Base-by-base conservation (phyloP, 2,113 vertebrate species). In the Peromyscus maniculatus region DNA sequence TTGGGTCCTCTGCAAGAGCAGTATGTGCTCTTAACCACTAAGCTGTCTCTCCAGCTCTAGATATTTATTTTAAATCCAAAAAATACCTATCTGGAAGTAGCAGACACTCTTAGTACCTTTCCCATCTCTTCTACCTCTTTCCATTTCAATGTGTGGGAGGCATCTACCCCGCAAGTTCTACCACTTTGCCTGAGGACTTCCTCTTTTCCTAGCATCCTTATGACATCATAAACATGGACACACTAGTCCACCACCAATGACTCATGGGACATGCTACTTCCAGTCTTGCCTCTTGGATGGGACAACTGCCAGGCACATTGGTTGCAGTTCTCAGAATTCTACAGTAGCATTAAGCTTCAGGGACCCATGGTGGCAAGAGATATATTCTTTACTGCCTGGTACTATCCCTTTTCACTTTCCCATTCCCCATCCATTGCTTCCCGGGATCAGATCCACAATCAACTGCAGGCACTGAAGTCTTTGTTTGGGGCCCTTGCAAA, bases 401-500 rank as follows among this genome's bases (percentile, higher is more conserved):
- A 9, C 28, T 21, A 19, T 72, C 87, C 31, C 28, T 55, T 46
- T 59, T 95, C 16, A 0, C 9, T 21, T 57, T 6, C 22, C 22
- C n/a, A 62, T 15, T 55, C 49, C 21, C 84, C 33, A 79, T 5
- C 52, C 39, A 55, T 0, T 33, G 22, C 79, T 97, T 94, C 95
- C 78, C 94, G 67, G 74, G 57, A 96, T 93, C n/a, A 46, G 28
- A 83, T 95, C 69, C 79, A 80, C 97, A 92, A 80, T 52, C 87
- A 62, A 82, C 49, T 24, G 33, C 57, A 17, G 62, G 66, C 24
- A 6, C 72, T 87, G 3, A 36, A 86, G 69, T 92, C 71, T 94
- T 84, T 55, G 0, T 77, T 75, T 91, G 64, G 52, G 75, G 92
- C 88, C 22, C 64, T 96, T 55, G 87, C 62, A 88, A 84, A 89